These are phyloP conservation scores for Calameuta pallipes DNA, from an alignment of 2,888 invertebrate species.

Conservation along the genomic window DNA sequence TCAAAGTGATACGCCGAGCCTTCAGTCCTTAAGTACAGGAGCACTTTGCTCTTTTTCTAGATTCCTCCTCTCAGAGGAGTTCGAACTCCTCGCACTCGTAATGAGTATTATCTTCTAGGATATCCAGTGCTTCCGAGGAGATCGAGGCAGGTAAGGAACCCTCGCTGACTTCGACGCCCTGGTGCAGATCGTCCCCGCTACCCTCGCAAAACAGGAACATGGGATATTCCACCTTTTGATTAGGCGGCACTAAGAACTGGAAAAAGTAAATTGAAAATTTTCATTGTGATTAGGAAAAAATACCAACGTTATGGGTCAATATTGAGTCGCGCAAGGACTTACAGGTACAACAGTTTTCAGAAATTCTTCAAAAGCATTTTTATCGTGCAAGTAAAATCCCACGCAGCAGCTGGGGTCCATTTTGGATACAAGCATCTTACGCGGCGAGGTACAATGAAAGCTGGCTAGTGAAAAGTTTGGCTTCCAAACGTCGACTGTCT, in stretches of 20 bases:
- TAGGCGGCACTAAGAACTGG: constrained; percentile 69
- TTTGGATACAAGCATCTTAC: constrained; percentile 85
- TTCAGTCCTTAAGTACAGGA: not conserved
- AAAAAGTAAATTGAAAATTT: constrained; percentile 14
- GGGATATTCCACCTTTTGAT: constrained; percentile 77
- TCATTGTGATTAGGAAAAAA: not conserved
- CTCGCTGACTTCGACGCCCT: constrained; percentile 46
- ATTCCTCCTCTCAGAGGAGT: constrained; percentile 38
- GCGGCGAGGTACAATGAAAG: constrained; percentile 88
- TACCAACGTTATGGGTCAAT: not conserved
- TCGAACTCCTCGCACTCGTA: constrained; percentile 61
- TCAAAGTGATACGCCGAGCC: not conserved
- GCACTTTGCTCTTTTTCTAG: not conserved
- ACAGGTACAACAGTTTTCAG: constrained; percentile 77
- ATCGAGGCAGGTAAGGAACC: constrained; percentile 42
- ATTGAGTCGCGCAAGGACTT: constrained; percentile 38
- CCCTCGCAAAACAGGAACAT: constrained; percentile 86
- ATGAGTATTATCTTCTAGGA: constrained; percentile 50
- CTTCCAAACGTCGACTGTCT: constrained; percentile 86
- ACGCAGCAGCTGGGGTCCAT: constrained; percentile 95
- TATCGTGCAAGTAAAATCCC: constrained; percentile 86
- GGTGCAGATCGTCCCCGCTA: constrained; percentile 70
- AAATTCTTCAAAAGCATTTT: constrained; percentile 81
- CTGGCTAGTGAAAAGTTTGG: constrained; percentile 81
- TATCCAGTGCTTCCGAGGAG: constrained; percentile 37